Base-by-base conservation (phyloP, 2,888 invertebrate species). In the Cephonodes hylas region DNA sequence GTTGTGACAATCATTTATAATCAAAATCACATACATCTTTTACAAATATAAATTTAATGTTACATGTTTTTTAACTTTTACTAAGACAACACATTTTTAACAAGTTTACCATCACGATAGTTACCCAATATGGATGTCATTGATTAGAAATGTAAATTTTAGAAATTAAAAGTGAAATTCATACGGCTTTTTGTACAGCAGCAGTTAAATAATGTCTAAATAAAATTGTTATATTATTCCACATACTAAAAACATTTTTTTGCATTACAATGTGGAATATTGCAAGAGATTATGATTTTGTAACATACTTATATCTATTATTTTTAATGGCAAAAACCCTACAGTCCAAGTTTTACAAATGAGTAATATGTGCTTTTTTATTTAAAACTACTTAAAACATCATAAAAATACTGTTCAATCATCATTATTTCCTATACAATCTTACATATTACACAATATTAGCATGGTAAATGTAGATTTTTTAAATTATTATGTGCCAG, bases 391-490 rank as follows among this genome's bases (percentile, higher is more conserved):
- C 15, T 42, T 10, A 46, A 44, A 58, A 61, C 58, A 58, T 62
- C 60, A 63, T 48, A 60, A 64, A 64, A 65, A 65, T 65, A 67
- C 66, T 65, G 63, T 45, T 64, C 59, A 61, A 44, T 42, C 25
- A 31, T 59, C 13, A 25, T 48, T 48, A 48, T 7, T 7, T n/a
- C 42, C 5, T 13, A 18, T 25, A 25, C 25, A 25, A 25, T 48
- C 25, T 25, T 48, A 48, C n/a, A 45, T 10, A 45, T 45, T 45
- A 22, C 22, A 20, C 10, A 44, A 44, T n/a, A 25, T 48, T 8
- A 53, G 31, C 31, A 22, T 10, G 18, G 44, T 44, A 20, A 18
- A 53, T 18, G 18, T 31, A 53, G 27, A 18, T 53, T 46, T 10
- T 46, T 46, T 22, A 46, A 20, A 18, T 18, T 15, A 53, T 18